Evolutionary conservation across 2,113 vertebrate species (phyloP), one percentile per base, ranked within the genome.

Genomic region (Coregonus clupeaformis): DNA sequence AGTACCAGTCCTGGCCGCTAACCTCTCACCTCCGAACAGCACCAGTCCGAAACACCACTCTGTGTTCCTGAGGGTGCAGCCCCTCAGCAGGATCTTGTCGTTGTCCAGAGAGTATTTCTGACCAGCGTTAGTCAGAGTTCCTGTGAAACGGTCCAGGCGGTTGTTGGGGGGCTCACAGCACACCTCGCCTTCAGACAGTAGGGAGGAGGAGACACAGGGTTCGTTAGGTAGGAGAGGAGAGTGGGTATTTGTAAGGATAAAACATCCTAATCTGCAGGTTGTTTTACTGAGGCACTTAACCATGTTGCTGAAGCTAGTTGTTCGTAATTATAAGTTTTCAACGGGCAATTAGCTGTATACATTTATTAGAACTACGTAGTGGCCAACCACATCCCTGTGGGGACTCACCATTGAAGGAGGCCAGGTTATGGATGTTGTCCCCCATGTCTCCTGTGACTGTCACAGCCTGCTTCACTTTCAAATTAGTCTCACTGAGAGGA

Each of bases 31-130:
- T 59, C 94, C 96, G 59, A 96, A 99, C 83, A 99, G 90, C 80
- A 99, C 97, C 0, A 99, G 88, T 5, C 98, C 98, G 3, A 93
- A 99, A 87, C 97, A 98, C 97, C 98, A 99, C 0, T 95, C 94
- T 0, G 97, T 99, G 90, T 99, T 99, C 85, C 96, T 93, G 76
- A 98, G 92, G 0, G 94, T 93, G 85, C 97, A 98, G 77, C 98
- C 98, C 5, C 97, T 87, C 80, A 99, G 92, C 75, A 98, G 85
- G 80, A 99, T 92, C 85, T 93, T 96, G 76, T 97, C 95, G 5
- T 96, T 95, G 90, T 97, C 94, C 85, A 99, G 90, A 0, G 93
- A 27, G 27, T 95, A 94, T 63, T 93, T 95, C 81, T 96, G 91
- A 5, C 89, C 93, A 24, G 67, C 85, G 78, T 87, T 89, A 32